Evolutionary conservation across 2,888 invertebrate species (phyloP).

Genomic region (Clistopyga incitator): DNA sequence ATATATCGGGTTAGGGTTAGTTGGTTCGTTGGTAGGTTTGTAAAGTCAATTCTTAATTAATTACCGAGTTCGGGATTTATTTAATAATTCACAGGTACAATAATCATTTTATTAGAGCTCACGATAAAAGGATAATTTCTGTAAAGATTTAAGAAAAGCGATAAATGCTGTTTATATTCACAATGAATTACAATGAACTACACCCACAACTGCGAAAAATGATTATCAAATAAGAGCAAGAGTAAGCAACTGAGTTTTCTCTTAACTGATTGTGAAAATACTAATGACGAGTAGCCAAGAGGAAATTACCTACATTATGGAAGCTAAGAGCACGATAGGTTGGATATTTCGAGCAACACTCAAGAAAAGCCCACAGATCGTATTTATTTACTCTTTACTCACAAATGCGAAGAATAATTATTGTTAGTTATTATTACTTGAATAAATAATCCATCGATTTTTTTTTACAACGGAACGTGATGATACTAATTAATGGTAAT

Average conservation of each 20-base stretch:
- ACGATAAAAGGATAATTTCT: neutral
- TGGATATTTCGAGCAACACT: too few species aligned
- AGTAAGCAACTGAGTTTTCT: neutral
- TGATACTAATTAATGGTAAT: neutral
- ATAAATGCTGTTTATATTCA: neutral
- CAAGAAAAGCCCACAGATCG: too few species aligned
- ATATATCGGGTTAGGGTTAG: slow-evolving; percentile 58
- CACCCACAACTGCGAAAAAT: neutral
- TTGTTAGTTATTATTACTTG: neutral
- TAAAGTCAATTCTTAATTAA: slow-evolving; percentile 34
- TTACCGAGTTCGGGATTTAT: slow-evolving; percentile 5
- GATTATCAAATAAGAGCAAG: neutral
- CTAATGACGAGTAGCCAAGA: neutral
- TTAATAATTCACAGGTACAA: neutral
- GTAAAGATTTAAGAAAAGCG: neutral
- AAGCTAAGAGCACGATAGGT: too few species aligned
- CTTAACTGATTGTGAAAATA: neutral
- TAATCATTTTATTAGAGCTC: neutral
- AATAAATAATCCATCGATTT: neutral
- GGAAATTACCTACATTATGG: neutral
- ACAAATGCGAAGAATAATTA: neutral
- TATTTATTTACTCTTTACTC: neutral
- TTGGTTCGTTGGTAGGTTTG: slow-evolving; percentile 17
- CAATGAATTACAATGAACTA: neutral
- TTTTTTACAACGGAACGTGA: neutral